phyloP scores from a whole-genome alignment of 2,797 vertebrate species.

The Gallinago solitaria region DNA sequence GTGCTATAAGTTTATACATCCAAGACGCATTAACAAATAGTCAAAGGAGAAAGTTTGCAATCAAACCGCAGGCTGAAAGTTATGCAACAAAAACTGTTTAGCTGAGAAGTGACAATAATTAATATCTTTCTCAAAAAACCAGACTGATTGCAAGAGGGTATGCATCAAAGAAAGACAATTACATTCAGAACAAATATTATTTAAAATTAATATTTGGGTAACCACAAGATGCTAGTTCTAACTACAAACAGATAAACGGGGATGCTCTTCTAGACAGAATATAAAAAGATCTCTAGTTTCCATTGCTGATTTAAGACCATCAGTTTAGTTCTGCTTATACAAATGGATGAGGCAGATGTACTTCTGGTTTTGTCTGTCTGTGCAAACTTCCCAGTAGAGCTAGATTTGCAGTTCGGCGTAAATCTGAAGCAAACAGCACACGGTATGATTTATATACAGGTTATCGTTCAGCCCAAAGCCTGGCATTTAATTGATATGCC shows the following conservation, averaged over 20 bases:
- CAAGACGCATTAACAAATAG: neutral
- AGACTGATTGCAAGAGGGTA: neutral
- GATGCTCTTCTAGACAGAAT: neutral
- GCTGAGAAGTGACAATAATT: neutral
- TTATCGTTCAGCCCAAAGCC: constrained; percentile 5
- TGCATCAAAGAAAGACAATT: neutral
- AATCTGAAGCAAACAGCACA: neutral
- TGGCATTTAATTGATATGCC: constrained; percentile 62
- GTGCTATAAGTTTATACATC: neutral
- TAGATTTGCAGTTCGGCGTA: neutral
- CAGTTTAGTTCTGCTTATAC: neutral
- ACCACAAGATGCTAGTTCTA: neutral
- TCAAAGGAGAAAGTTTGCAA: constrained; percentile 34
- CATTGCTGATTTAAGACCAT: neutral
- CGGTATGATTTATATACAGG: constrained; percentile 70
- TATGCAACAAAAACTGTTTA: neutral
- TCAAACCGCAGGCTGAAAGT: neutral
- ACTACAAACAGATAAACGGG: neutral
- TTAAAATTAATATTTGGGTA: neutral
- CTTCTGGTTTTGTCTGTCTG: constrained; percentile 33
- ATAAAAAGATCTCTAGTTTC: neutral
- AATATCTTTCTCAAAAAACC: neutral
- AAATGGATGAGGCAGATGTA: neutral
- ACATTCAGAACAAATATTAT: neutral
- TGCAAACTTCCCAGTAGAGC: constrained; percentile 36